A percentile compares a stretch with the other conserved stretches of the same genome.
Conservation (phyloP, 2,797 vertebrate genomes). For the Chiroxiphia lanceolata region DNA sequence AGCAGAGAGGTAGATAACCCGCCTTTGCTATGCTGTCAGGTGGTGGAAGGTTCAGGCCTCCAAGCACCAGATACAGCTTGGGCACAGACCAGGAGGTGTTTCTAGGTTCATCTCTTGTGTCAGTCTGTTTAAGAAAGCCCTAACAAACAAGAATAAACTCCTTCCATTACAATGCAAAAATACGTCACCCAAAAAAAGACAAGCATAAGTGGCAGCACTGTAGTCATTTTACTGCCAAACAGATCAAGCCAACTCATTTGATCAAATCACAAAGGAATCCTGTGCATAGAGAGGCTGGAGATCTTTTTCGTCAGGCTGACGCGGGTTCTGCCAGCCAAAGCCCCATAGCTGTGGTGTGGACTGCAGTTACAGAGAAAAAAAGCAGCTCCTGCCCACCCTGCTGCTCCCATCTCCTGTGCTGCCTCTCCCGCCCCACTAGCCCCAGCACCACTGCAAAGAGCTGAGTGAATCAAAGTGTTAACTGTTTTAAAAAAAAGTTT, state of each 20-base stretch:
- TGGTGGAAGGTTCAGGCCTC: neutral
- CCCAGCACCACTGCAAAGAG: neutral
- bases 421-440: rapidly evolving
- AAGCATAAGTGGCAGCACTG: rapidly evolving
- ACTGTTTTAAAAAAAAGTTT: neutral
- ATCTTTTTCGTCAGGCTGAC: neutral
- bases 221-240: neutral
- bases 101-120: too few species aligned
- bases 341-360: neutral
- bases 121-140: too few species aligned
- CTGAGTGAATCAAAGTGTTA: neutral
- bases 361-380: neutral
- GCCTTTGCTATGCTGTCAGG: rapidly evolving
- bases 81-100: neutral
- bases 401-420: neutral
- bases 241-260: neutral
- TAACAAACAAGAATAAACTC: too few species aligned
- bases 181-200: neutral
- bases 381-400: neutral
- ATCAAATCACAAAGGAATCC: neutral
- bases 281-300: neutral
- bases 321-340: neutral
- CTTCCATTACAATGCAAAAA: neutral
- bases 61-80: neutral
- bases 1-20: neutral